A percentile compares a stretch with the other conserved stretches of the same genome.
Evolutionary conservation across 2,113 vertebrate genomes (phyloP).

Genomic region (Urocolius indicus): DNA sequence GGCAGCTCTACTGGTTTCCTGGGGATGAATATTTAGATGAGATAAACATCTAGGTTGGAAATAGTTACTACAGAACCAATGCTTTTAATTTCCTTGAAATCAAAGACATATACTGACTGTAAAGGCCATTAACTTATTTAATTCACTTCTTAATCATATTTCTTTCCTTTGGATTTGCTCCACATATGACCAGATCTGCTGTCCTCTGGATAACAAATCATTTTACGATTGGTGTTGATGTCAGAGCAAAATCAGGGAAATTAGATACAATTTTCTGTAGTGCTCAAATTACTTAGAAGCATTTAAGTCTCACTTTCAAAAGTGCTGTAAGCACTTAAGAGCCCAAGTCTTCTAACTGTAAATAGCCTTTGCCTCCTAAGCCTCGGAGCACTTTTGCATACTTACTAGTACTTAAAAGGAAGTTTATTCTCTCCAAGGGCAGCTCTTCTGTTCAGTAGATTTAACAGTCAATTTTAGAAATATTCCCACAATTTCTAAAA

Average conservation of each 20-base stretch:
- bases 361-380: slow-evolving; percentile 16
- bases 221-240: slow-evolving; percentile 28
- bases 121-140: slow-evolving; percentile 8
- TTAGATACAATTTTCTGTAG: slow-evolving; percentile 22
- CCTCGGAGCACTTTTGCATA: neutral
- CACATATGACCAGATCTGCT: neutral
- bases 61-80: neutral
- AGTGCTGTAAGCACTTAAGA: neutral
- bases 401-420: neutral
- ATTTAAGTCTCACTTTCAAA: slow-evolving; percentile 44
- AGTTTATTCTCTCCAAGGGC: neutral
- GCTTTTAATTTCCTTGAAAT: slow-evolving; percentile 10
- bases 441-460: neutral
- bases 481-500: neutral
- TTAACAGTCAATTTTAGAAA: slow-evolving; percentile 11
- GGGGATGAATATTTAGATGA: neutral
- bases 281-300: slow-evolving; percentile 1
- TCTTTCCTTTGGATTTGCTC: slow-evolving; percentile 31
- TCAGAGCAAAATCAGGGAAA: slow-evolving; percentile 20
- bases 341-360: neutral
- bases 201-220: slow-evolving; percentile 8
- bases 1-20: neutral
- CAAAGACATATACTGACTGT: neutral
- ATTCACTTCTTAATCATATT: slow-evolving; percentile 25
- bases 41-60: neutral